Conservation (phyloP, 2,797 vertebrate species). For the Sphenopsis melanotis region DNA sequence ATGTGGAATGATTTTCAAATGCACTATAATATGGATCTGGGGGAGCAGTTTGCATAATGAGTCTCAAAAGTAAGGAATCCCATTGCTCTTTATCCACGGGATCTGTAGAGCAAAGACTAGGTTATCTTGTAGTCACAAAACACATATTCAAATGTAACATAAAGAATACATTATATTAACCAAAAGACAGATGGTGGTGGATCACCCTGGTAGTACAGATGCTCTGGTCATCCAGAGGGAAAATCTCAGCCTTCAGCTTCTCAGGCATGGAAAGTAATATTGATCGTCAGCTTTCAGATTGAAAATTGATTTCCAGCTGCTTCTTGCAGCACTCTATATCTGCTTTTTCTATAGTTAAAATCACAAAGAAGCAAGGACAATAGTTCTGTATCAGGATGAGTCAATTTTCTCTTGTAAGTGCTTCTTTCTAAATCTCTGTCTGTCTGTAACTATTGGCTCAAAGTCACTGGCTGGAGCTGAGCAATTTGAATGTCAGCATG, state of each 20-base stretch:
- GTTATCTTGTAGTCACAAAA: neutral
- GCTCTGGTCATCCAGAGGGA: neutral
- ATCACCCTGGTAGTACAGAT: neutral
- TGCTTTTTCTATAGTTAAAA: neutral
- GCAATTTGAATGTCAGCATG: fast-evolving
- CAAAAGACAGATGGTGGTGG: neutral
- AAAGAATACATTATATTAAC: neutral
- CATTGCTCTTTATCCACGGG: neutral
- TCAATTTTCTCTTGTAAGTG: neutral
- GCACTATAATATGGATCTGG: neutral
- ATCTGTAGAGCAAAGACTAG: neutral
- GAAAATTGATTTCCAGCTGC: neutral
- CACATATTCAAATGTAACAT: neutral
- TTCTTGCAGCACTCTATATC: neutral
- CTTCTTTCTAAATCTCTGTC: neutral
- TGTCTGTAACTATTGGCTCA: neutral
- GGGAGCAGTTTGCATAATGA: neutral
- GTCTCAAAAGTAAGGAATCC: neutral
- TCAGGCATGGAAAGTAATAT: neutral
- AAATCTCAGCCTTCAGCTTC: neutral
- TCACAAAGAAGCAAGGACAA: neutral
- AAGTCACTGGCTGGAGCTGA: neutral
- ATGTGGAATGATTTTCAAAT: neutral
- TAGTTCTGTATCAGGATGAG: neutral
- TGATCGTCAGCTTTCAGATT: neutral